These are phyloP conservation scores for Daboia siamensis DNA, from an alignment of 2,113 vertebrate species.

Conservation along the genomic window DNA sequence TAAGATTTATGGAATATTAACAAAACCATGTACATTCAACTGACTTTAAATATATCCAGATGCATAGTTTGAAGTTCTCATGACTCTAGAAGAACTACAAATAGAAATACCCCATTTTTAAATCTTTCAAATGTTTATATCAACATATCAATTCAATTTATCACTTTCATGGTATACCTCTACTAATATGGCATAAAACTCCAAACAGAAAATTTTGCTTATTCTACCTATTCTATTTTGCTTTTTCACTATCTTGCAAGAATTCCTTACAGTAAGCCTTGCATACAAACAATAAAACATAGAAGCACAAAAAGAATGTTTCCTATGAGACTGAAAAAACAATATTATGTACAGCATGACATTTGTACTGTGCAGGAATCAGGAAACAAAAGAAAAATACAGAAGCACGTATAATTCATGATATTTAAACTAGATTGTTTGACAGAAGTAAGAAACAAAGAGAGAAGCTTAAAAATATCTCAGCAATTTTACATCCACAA, in stretches of 20 bases:
- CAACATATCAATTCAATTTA: slow-evolving; percentile 38
- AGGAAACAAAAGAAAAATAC: background rate
- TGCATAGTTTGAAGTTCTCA: slow-evolving; percentile 61
- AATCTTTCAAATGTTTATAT: slow-evolving; percentile 57
- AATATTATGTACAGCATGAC: background rate
- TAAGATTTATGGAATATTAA: slow-evolving; percentile 66
- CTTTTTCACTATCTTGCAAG: slow-evolving; percentile 23
- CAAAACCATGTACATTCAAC: slow-evolving; percentile 62
- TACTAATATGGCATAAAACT: slow-evolving; percentile 33
- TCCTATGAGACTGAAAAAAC: slow-evolving; percentile 22
- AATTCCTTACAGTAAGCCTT: slow-evolving; percentile 26
- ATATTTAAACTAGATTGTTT: background rate
- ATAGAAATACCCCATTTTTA: slow-evolving; percentile 53
- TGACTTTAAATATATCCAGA: slow-evolving; percentile 64
- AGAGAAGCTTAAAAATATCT: background rate
- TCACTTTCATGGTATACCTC: slow-evolving; percentile 54
- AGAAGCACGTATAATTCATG: background rate
- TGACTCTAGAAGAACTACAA: slow-evolving; percentile 58
- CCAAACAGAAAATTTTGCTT: slow-evolving; percentile 25
- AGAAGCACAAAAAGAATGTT: slow-evolving; percentile 16
- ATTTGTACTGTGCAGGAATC: slow-evolving; percentile 12
- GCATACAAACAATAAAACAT: slow-evolving; percentile 17
- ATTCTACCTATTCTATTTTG: slow-evolving; percentile 29
- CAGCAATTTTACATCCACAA: background rate
- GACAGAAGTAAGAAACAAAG: slow-evolving; percentile 3